phyloP scores from a whole-genome alignment of 2,797 vertebrate species.

The Amphiprion clarkii region DNA sequence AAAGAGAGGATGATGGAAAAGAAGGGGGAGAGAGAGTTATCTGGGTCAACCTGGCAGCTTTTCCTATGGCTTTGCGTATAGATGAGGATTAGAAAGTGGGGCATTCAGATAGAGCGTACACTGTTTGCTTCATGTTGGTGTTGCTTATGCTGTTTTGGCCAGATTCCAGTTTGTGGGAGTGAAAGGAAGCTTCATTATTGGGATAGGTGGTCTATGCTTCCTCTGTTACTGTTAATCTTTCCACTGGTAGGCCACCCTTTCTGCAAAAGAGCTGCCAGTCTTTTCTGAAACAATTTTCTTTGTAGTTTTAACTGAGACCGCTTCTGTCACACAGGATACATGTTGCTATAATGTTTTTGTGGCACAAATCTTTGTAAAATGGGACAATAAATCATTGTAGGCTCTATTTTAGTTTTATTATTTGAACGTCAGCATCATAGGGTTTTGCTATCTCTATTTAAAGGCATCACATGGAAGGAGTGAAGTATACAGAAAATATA shows the following conservation, averaged over 20 bases:
- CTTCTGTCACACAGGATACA: slow-evolving; percentile 4
- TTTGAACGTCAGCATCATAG: slow-evolving; percentile 26
- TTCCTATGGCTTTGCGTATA: slow-evolving; percentile 32
- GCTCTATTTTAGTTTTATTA: slow-evolving; percentile 26
- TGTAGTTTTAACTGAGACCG: slow-evolving; percentile 1
- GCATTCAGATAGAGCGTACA: slow-evolving; percentile 15
- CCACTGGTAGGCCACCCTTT: slow-evolving; percentile 26
- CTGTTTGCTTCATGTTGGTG: slow-evolving; percentile 22
- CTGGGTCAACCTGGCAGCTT: slow-evolving; percentile 53
- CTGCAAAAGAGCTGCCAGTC: slow-evolving; percentile 6
- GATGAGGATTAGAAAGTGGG: slow-evolving; percentile 28
- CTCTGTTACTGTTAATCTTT: slow-evolving; percentile 37
- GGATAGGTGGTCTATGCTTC: slow-evolving; percentile 7
- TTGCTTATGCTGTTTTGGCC: slow-evolving; percentile 9
- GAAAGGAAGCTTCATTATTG: slow-evolving; percentile 37
- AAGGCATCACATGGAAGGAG: slow-evolving; percentile 5
- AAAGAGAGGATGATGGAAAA: slow-evolving; percentile 3
- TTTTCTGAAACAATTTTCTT: slow-evolving; percentile 8
- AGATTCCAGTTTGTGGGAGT: slow-evolving; percentile 36
- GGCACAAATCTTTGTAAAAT: slow-evolving; percentile 1
- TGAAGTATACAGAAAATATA: slow-evolving; percentile 24
- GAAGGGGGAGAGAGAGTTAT: slow-evolving; percentile 38
- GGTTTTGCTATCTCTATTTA: neutral
- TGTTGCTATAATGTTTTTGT: slow-evolving; percentile 7
- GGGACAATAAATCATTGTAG: slow-evolving; percentile 12